phyloP scores from a whole-genome alignment of 2,888 invertebrate genomes.

The Lacanobia oleracea region DNA sequence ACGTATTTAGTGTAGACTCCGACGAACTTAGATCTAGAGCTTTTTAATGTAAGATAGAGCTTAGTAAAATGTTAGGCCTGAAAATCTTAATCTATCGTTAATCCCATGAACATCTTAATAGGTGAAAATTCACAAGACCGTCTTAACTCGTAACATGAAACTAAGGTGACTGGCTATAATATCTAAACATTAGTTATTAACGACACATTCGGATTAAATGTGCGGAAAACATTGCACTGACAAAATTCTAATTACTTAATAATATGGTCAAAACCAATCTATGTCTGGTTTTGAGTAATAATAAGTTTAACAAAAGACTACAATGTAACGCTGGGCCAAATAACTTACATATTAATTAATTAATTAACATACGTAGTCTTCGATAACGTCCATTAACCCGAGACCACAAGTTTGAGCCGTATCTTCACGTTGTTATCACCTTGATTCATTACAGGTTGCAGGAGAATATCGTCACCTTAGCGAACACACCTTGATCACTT shows the following conservation, averaged over 20 bases:
- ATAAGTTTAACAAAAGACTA: constrained; percentile 72
- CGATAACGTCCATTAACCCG: constrained; percentile 88
- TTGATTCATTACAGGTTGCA: constrained; percentile 85
- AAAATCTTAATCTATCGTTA: constrained; percentile 38
- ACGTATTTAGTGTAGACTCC: constrained; percentile 43
- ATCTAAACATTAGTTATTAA: constrained; percentile 68
- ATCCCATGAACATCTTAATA: constrained; percentile 51
- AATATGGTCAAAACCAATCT: constrained; percentile 79
- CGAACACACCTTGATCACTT: constrained; percentile 64
- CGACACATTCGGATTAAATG: constrained; percentile 63
- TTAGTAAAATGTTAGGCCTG: constrained; percentile 61
- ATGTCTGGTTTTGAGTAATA: constrained; percentile 80
- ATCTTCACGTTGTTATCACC: constrained; percentile 80
- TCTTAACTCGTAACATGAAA: constrained; percentile 69
- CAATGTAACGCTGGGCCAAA: constrained; percentile 82
- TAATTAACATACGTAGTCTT: constrained; percentile 87
- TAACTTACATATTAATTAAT: constrained; percentile 76
- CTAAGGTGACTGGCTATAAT: constrained; percentile 85
- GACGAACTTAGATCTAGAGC: constrained; percentile 56
- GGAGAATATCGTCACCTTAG: constrained; percentile 79
- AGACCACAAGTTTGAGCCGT: constrained; percentile 89
- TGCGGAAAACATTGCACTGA: constrained; percentile 59
- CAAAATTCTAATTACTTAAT: constrained; percentile 61
- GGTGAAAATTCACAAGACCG: constrained; percentile 52
- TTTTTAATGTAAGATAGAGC: constrained; percentile 63